A percentile compares a stretch with the other conserved stretches of the same genome.
These are phyloP conservation scores for Palythoa grandis DNA, from an alignment of 92 coral and sea anemone species.

Conservation along the genomic window DNA sequence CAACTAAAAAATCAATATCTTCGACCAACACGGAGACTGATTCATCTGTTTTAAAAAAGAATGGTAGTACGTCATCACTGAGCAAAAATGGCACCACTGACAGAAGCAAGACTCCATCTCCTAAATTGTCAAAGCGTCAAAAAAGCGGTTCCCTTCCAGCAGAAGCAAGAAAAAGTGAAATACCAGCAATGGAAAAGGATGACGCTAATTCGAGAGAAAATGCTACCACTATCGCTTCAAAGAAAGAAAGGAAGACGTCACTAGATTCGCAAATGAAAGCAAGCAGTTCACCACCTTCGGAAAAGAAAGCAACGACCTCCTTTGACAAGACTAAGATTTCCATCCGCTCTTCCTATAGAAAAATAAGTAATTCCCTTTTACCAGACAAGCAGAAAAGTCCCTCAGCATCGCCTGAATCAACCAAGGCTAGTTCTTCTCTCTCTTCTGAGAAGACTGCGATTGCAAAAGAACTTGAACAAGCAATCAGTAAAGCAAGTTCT, in stretches of 20 bases:
- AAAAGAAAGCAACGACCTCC: slow-evolving; percentile 16
- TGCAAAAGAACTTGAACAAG: slow-evolving; percentile 17
- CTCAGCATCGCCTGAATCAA: slow-evolving; percentile 6
- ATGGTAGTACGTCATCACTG: slow-evolving; percentile 9
- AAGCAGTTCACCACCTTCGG: slow-evolving; percentile 2
- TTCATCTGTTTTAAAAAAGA: not conserved
- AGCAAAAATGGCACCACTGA: not conserved
- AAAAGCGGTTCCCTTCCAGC: slow-evolving; percentile 13
- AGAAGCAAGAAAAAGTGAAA: slow-evolving; percentile 3
- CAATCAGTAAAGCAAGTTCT: slow-evolving; percentile 20
- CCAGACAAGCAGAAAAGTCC: slow-evolving; percentile 22
- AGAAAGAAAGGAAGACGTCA: not conserved
- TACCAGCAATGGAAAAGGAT: not conserved
- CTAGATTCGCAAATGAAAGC: not conserved
- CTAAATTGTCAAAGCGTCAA: not conserved
- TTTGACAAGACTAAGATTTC: slow-evolving; percentile 14
- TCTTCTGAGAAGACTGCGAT: slow-evolving; percentile 34
- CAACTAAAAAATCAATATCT: not conserved
- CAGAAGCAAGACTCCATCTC: slow-evolving; percentile 27
- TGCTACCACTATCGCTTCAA: not conserved
- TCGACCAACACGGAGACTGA: not conserved
- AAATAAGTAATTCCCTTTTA: slow-evolving; percentile 37
- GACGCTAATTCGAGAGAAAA: not conserved
- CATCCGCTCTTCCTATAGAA: slow-evolving; percentile 27
- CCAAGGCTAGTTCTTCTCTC: not conserved